These are phyloP conservation scores for Oophaga pumilio DNA, from an alignment of 2,113 vertebrate species.

Conservation along the genomic window DNA sequence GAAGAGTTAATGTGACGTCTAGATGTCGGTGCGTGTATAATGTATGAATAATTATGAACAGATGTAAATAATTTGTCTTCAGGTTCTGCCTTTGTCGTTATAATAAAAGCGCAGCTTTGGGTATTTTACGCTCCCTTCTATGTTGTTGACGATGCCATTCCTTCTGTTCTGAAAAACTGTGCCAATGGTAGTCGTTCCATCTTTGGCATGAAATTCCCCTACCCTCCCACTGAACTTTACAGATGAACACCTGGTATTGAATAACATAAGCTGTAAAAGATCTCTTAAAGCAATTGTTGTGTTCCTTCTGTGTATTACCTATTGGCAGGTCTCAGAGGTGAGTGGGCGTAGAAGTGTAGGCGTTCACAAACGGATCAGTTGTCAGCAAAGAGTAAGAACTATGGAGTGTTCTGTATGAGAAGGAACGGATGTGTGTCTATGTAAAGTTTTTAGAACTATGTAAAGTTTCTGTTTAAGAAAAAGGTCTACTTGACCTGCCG, in stretches of 20 bases:
- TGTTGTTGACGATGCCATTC: neutral
- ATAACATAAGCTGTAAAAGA: constrained; percentile 51
- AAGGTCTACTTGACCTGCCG: too few relatives aligned
- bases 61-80: neutral
- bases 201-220: constrained; percentile 15
- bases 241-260: constrained; percentile 53
- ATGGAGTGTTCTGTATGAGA: constrained; percentile 34
- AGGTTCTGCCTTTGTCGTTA: neutral
- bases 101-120: neutral
- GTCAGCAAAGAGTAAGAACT: constrained; percentile 43
- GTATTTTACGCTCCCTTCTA: neutral
- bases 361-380: constrained; percentile 53
- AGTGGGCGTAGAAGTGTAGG: constrained; percentile 52
- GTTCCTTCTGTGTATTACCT: constrained; percentile 45
- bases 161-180: constrained; percentile 31
- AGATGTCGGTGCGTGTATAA: neutral
- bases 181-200: constrained; percentile 15
- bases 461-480: too few relatives aligned
- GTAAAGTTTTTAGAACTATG: too few relatives aligned
- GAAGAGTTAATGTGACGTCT: neutral
- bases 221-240: constrained; percentile 38
- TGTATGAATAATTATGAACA: neutral
- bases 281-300: constrained; percentile 52
- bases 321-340: constrained; percentile 53
- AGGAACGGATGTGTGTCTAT: neutral